Conservation (phyloP, 2,888 invertebrate genomes). For the Idaea biselata region DNA sequence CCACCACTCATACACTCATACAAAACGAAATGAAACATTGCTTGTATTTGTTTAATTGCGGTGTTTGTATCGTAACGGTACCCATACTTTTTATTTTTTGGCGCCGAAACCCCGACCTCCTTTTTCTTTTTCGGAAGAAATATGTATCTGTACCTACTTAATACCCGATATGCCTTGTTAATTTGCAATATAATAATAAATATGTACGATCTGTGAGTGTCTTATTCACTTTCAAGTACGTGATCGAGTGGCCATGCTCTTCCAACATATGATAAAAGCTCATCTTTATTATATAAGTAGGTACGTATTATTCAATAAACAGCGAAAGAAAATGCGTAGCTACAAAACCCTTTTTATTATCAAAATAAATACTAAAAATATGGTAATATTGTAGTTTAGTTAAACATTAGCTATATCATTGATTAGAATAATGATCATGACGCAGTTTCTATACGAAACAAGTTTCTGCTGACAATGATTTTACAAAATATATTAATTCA, state of each 20-base stretch:
- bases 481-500: constrained; percentile 6
- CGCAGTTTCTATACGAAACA: constrained; percentile 4
- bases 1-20: neutral
- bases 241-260: neutral
- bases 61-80: neutral
- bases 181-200: neutral
- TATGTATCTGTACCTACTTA: neutral
- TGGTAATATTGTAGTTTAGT: too few species aligned
- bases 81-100: neutral
- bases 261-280: neutral
- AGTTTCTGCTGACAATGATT: constrained; percentile 7
- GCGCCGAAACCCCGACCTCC: constrained; percentile 1
- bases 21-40: neutral
- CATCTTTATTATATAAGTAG: too few species aligned
- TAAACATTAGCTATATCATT: neutral
- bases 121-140: constrained; percentile 1
- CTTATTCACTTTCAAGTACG: neutral
- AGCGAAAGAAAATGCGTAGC: neutral
- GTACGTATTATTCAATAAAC: neutral
- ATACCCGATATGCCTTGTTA: neutral
- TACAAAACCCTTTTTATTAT: neutral
- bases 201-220: neutral
- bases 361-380: neutral
- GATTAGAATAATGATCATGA: neutral
- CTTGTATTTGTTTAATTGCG: neutral